phyloP scores from a whole-genome alignment of 2,113 vertebrate genomes.

The Numenius arquata region DNA sequence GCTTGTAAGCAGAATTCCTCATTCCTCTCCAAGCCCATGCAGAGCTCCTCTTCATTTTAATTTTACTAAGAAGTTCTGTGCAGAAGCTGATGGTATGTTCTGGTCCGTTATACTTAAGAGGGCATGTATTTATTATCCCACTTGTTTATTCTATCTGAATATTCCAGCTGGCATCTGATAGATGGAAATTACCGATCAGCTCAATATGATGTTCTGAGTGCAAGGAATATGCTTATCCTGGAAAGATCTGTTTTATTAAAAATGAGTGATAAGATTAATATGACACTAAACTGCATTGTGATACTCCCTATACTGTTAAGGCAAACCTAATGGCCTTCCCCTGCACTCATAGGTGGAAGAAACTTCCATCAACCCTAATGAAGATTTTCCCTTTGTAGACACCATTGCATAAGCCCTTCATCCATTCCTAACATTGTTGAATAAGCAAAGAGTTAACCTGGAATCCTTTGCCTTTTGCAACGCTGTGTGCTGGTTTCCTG shows the following conservation, averaged over 20 bases:
- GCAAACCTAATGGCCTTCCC: not conserved
- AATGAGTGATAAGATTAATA: not conserved
- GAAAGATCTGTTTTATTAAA: not conserved
- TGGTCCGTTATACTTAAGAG: not conserved
- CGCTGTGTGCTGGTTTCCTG: conserved; percentile 30
- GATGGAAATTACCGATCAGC: not conserved
- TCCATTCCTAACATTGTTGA: not conserved
- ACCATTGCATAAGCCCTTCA: not conserved
- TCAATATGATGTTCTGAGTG: not conserved
- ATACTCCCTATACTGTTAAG: not conserved
- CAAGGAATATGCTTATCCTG: not conserved
- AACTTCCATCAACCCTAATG: not conserved
- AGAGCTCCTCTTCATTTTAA: not conserved
- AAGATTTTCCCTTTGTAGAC: not conserved
- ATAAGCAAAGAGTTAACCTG: conserved; percentile 29
- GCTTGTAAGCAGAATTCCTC: not conserved
- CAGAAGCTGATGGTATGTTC: not conserved
- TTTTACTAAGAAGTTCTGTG: not conserved
- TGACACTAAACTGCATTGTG: not conserved
- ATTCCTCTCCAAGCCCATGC: not conserved
- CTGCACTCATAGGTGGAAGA: not conserved
- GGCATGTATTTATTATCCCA: not conserved
- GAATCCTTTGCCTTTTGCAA: conserved; percentile 32
- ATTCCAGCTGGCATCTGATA: not conserved
- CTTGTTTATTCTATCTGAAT: not conserved